These are phyloP conservation scores for Cotesia congregata DNA, from an alignment of 2,888 invertebrate genomes.

Conservation along the genomic window DNA sequence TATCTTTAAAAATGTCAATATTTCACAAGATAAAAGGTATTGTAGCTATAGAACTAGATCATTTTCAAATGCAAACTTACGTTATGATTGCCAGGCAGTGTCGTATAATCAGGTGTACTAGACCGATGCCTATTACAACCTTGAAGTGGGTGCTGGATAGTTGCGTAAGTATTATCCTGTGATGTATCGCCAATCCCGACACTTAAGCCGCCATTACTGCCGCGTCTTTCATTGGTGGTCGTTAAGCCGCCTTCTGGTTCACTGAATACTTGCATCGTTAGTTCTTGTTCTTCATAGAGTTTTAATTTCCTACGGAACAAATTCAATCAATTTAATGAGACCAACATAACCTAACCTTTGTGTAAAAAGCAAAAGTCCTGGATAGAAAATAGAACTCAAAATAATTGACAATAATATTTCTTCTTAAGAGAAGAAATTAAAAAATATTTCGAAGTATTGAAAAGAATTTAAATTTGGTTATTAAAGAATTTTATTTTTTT, in stretches of 20 bases:
- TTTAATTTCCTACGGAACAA: conserved; percentile 78
- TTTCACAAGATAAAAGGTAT: background rate
- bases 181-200: conserved; percentile 67
- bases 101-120: conserved; percentile 70
- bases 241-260: conserved; percentile 78
- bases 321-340: conserved; percentile 21
- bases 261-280: conserved; percentile 93
- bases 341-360: too few relatives aligned
- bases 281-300: conserved; percentile 91
- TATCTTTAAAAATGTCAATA: background rate
- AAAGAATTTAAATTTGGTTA: too few relatives aligned
- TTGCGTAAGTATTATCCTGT: conserved; percentile 84
- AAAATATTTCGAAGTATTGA: too few relatives aligned
- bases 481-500: too few relatives aligned
- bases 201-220: conserved; percentile 72
- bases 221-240: conserved; percentile 69
- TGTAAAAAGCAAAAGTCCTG: too few relatives aligned
- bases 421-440: background rate
- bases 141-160: conserved; percentile 78
- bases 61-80: conserved; percentile 62
- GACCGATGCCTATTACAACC: conserved; percentile 65
- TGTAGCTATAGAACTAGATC: background rate
- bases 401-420: too few relatives aligned
- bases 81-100: conserved; percentile 73
- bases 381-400: too few relatives aligned